These are phyloP conservation scores for Mohoua ochrocephala DNA, from an alignment of 2,113 vertebrate genomes.

Conservation along the genomic window DNA sequence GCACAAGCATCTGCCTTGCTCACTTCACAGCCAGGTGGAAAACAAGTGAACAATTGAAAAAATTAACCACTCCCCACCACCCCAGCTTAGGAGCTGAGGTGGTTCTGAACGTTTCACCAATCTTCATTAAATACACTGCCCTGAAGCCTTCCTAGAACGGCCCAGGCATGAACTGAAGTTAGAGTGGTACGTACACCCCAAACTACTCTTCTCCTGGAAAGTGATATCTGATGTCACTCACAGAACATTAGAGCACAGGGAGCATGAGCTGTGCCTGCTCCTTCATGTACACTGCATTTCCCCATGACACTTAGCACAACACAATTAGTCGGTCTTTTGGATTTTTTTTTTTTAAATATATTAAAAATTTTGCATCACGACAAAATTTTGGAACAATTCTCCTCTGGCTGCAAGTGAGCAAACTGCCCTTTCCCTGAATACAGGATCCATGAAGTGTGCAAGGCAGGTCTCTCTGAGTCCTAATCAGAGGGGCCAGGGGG, in stretches of 20 bases:
- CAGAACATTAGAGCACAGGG: not conserved
- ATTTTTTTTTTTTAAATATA: not conserved
- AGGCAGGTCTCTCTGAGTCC: not conserved
- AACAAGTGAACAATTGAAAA: not conserved
- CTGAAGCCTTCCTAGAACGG: not conserved
- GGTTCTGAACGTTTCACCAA: not conserved
- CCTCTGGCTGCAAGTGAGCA: not conserved
- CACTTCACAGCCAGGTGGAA: not conserved
- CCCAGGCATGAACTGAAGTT: not conserved
- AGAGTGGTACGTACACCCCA: not conserved
- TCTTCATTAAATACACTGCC: not conserved
- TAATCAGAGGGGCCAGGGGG: not conserved
- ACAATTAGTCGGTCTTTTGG: not conserved
- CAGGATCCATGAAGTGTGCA: not conserved
- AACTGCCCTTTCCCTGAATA: not conserved
- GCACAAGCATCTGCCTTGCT: not conserved
- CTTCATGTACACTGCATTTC: not conserved
- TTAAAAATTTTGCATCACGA: not conserved
- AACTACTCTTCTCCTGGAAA: not conserved
- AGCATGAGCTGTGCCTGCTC: not conserved
- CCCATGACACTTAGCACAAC: not conserved
- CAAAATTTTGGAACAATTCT: not conserved
- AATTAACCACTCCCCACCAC: not conserved
- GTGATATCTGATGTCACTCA: not conserved
- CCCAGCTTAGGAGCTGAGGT: not conserved